phyloP scores from a whole-genome alignment of 2,113 vertebrate genomes.

The Tympanuchus pallidicinctus region DNA sequence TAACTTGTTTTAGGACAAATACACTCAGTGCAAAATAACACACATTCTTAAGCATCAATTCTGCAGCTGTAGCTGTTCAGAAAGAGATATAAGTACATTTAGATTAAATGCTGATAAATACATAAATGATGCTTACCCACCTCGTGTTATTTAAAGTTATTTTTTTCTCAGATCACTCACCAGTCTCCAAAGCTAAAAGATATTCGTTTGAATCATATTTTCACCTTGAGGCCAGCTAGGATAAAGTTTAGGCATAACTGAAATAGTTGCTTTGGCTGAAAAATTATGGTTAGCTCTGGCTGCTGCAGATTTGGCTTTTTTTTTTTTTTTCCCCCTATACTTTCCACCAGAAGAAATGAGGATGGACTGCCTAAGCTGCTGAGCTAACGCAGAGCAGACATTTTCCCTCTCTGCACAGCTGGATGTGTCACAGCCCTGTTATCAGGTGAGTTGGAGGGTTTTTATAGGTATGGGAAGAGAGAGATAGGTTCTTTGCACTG shows the following conservation, averaged over 20 bases:
- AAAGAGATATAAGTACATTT: background rate
- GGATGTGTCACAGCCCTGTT: background rate
- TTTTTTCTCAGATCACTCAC: background rate
- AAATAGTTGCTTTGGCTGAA: background rate
- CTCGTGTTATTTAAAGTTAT: background rate
- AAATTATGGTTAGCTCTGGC: fast-evolving
- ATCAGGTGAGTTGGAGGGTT: background rate
- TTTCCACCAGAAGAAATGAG: background rate
- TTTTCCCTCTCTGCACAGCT: background rate
- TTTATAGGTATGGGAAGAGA: background rate
- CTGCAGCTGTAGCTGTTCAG: background rate
- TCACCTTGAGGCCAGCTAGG: background rate
- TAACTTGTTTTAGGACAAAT: background rate
- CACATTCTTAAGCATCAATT: background rate
- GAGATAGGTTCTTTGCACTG: fast-evolving
- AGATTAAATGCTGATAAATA: conserved; percentile 21
- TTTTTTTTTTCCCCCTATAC: background rate
- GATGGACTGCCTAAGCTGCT: fast-evolving
- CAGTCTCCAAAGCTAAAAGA: background rate
- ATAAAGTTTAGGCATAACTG: background rate
- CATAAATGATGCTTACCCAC: background rate
- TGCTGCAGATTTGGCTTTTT: fast-evolving
- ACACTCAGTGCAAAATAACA: background rate
- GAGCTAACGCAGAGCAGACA: fast-evolving
- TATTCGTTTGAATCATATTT: background rate